Base-by-base conservation (phyloP, 30 jellyfish, hydroid and myxozoan genomes). In the Hydra vulgaris region DNA sequence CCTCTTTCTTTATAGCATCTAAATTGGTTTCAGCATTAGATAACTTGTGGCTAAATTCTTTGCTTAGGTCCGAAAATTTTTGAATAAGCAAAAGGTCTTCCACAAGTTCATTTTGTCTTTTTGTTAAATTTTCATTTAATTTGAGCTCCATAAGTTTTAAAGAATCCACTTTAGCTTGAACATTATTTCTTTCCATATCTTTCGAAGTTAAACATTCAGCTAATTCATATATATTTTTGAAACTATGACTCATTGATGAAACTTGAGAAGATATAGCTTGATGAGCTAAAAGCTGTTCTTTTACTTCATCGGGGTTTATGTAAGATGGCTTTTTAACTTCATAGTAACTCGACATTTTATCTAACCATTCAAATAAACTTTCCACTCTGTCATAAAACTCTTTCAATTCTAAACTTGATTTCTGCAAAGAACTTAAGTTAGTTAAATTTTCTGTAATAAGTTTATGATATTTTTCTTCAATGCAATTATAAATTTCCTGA, bases 1-100 rank as follows among this genome's bases (percentile, higher is more conserved):
- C 78, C 27, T 87, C 96, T 53, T 92, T 94, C 26, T 83, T 95
- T 20, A 92, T 80, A 22, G 74, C 85, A 20, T 74, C 56, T 73
- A 92, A 71, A 27, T 77, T 71, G 7, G 74, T 87, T 80, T 92
- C 96, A 1, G 96, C 84, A 61, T 94, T 83, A n/a, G 83, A 55
- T 4, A 92, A 56, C 27, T 96, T 78, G 1, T 83, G 21, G 0
- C 26, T 53, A 1, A 85, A 85, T 71, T 92, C 99, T 23, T 86
- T 86, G 73, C 81, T 71, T 70, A 92, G 67, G 27, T 84, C 96
- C 76, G 87, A 76, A 80, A 92, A 92, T 78, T 87, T 96, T 70
- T 87, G 99, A 0, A 95, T 82, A 4, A 92, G 80, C 23, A 92
- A 70, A 54, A 92, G 88, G 17, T 93, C 99, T 78, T 92, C 99